Base-by-base conservation (phyloP, 2,888 invertebrate species). In the Gymnoscelis rufifasciata region DNA sequence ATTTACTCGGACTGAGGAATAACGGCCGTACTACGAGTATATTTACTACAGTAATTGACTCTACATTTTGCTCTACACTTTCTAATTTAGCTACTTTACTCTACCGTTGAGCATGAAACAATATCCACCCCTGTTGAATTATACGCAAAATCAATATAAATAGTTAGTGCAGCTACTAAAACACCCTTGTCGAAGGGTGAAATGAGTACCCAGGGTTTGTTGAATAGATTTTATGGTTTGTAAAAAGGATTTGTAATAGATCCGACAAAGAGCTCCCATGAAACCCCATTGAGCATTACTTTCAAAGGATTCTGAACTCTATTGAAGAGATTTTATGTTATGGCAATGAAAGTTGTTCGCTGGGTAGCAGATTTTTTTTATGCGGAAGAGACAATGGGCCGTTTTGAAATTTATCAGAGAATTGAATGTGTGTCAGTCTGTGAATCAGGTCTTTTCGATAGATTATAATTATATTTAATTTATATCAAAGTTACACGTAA, bases 151-250 rank as follows among this genome's bases (percentile, higher is more conserved):
- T 52, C 54, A 38, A 54, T 57, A 54, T 42, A 43, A 30, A 23
- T 28, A 49, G 43, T 23, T 39, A 10, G 12, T 37, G 33, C 26
- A 30, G 19, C 41, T 40, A 52, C 54, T 39, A 43, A 14, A 50
- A 49, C 52, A 57, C 59, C 65, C 67, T 61, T 57, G 58, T 62
- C 56, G 56, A 57, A 62, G 57, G 64, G 57, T 57, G 60, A 57
- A 63, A 14, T 41, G 66, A 72, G 74, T 74, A 71, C 70, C 60
- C 66, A 64, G 47, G 59, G 59, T 60, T 63, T 58, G 60, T 49
- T 69, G 66, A 74, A 76, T 66, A 63, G 69, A 57, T 73, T 78
- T 75, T 70, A 79, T 75, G 77, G 70, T 60, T 69, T 71, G 78
- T 77, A 66, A 70, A 72, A 72, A 49, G 56, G 48, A 58, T 64